phyloP scores from a whole-genome alignment of 2,888 invertebrate species.

The Toxonevra muliebris region DNA sequence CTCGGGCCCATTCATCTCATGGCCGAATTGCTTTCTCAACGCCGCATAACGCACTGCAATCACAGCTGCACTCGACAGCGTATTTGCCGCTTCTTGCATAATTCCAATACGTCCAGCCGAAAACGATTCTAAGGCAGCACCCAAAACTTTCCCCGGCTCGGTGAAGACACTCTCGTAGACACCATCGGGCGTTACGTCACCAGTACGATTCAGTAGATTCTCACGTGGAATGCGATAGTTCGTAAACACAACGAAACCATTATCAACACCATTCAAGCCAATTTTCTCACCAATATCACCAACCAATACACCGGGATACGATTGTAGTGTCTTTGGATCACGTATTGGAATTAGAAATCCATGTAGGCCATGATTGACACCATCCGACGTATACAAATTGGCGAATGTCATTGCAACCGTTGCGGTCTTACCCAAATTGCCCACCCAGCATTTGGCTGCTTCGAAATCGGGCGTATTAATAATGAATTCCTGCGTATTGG shows the following conservation, averaged over 20 bases:
- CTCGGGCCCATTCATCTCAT: constrained; percentile 71
- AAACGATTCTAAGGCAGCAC: constrained; percentile 84
- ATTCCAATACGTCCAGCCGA: constrained; percentile 86
- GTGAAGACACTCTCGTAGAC: constrained; percentile 90
- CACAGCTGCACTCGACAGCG: constrained; percentile 72
- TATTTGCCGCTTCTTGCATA: constrained; percentile 66
- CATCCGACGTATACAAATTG: constrained; percentile 83
- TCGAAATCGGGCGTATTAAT: constrained; percentile 93
- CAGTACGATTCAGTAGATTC: constrained; percentile 85
- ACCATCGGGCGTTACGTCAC: constrained; percentile 88
- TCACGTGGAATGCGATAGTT: constrained; percentile 87
- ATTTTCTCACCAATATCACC: constrained; percentile 95
- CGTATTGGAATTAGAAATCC: constrained; percentile 89
- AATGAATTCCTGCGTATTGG: constrained; percentile 79
- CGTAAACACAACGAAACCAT: constrained; percentile 90
- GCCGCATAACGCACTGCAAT: constrained; percentile 85
- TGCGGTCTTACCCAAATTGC: constrained; percentile 89
- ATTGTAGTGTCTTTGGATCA: constrained; percentile 77
- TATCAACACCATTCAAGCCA: constrained; percentile 91
- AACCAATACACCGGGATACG: constrained; percentile 85
- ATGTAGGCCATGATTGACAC: constrained; percentile 84
- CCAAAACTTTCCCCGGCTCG: constrained; percentile 85
- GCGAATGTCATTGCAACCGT: constrained; percentile 90
- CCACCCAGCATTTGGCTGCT: constrained; percentile 96
- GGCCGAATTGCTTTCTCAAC: constrained; percentile 80